Base-by-base conservation (phyloP, 2,888 invertebrate species). In the Parnassius smintheus region DNA sequence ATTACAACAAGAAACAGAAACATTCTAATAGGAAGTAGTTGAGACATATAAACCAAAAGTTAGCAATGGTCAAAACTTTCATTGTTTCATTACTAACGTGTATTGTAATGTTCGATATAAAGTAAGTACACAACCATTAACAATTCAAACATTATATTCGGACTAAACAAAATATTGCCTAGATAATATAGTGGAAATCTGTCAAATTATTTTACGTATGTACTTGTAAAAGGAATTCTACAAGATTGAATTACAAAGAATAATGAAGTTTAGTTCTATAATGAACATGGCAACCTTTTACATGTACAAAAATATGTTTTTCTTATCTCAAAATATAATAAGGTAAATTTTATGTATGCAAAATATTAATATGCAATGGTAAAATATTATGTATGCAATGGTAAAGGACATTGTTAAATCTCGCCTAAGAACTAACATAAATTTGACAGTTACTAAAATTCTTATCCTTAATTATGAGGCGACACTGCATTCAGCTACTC, bases 241-340 rank as follows among this genome's bases (percentile, higher is more conserved):
- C 35, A 65, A 50, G 41, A 56, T 45, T 60, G 60, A 66, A 59
- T 54, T 62, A 58, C 48, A 48, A 48, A 46, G 3, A 46, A 76
- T 25, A 25, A 25, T 4, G 0, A 4, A 25, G 25, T 25, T 84
- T 80, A 86, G 73, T 85, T 80, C 85, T 88, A 88, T 83, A 77
- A 78, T 83, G 86, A 90, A 89, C 87, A 91, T 91, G 91, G 91
- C 91, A 91, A 91, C 91, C 85, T 83, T 85, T 86, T 87, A 89
- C 86, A 85, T 83, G 84, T 91, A 90, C 85, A 91, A 91, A 91
- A 91, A 91, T 90, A 90, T 86, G 77, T 81, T 83, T 81, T 81
- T 79, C 82, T 83, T 88, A 88, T 80, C 86, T 81, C 82, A 79
- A 82, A 82, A 85, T 88, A 25, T 25, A 25, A 2, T 25, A 2